Base-by-base conservation (phyloP, 30 jellyfish, hydroid and myxozoan genomes). In the Sanderia malayensis region DNA sequence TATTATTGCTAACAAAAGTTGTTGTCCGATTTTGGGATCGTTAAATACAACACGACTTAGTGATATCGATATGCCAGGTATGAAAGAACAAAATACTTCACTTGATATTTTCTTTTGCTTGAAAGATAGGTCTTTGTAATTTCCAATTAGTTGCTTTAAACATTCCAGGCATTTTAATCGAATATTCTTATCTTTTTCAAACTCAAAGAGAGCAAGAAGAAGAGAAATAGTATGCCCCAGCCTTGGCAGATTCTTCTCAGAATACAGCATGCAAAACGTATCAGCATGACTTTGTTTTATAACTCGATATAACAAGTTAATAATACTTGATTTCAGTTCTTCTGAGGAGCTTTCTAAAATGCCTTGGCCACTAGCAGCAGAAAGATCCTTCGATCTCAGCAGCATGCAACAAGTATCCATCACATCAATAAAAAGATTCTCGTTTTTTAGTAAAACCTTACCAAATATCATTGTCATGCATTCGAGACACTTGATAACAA, bases 211-310 rank as follows among this genome's bases (percentile, higher is more conserved):
- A n/a, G 76, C 76, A 18, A 88, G 63, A 2, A 88, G 75, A 17
- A 88, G 28, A 0, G 97, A 88, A 17, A 88, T 64, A 0, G 89
- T 88, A 66, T 88, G 97, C 9, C 97, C 97, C 18, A 88, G 74
- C 26, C 86, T 46, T 22, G 97, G 95, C n/a, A 88, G 76, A 2
- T 66, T 19, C 20, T 53, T 32, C 52, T 81, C 74, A 9, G 79
- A 19, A 46, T 29, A 88, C 52, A 82, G 49, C 52, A 31, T 24
- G n/a, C 47, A 32, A 46, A 70, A 28, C 3, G 37, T 71, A 0
- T 58, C 24, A 11, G 27, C 58, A 25, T 32, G 6, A 9, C 83
- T 55, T 9, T 61, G 23, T 2, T 61, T 25, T 4, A 87, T 58
- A 22, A 74, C 34, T 22, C 30, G 55, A 13, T 27, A 13, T 22